phyloP scores from a whole-genome alignment of 2,888 invertebrate genomes.

The Volucella inanis region DNA sequence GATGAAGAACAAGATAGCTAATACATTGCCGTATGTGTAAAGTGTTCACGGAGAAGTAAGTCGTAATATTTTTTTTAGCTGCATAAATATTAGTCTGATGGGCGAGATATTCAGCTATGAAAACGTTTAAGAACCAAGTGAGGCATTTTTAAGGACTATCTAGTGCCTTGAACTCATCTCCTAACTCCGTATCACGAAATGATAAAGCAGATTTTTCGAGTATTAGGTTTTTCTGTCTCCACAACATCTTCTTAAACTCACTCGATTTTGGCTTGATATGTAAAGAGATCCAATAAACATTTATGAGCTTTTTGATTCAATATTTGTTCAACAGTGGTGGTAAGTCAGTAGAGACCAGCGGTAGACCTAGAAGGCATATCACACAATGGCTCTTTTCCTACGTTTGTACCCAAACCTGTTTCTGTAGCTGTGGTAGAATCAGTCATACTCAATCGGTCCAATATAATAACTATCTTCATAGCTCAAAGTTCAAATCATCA shows the following conservation, averaged over 20 bases:
- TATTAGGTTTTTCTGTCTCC: slow-evolving; percentile 57
- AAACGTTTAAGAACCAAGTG: slow-evolving; percentile 50
- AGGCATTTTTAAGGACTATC: slow-evolving; percentile 44
- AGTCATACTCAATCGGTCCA: slow-evolving; percentile 28
- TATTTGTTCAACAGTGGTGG: no score
- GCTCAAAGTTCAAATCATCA: slow-evolving; percentile 21
- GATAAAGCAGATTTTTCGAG: slow-evolving; percentile 49
- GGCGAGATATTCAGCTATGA: slow-evolving; percentile 59
- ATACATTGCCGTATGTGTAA: no score
- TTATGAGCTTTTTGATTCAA: no score
- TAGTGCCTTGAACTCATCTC: slow-evolving; percentile 21
- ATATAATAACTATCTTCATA: slow-evolving; percentile 18
- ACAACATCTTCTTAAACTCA: slow-evolving; percentile 39
- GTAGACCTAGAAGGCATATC: slow-evolving; percentile 30
- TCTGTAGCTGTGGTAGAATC: slow-evolving; percentile 18
- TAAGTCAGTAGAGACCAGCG: slow-evolving; percentile 23
- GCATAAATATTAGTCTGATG: slow-evolving; percentile 65
- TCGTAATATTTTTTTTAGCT: slow-evolving; percentile 52
- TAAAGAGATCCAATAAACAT: slow-evolving; percentile 45
- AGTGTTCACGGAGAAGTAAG: slow-evolving; percentile 61
- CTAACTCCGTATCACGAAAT: slow-evolving; percentile 53
- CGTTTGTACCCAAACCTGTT: slow-evolving; percentile 23
- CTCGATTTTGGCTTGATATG: slow-evolving; percentile 17
- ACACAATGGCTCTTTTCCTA: slow-evolving; percentile 18
- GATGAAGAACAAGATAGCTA: no score